Conservation (phyloP, 2,113 vertebrate species). For the Rhinichthys klamathensis region DNA sequence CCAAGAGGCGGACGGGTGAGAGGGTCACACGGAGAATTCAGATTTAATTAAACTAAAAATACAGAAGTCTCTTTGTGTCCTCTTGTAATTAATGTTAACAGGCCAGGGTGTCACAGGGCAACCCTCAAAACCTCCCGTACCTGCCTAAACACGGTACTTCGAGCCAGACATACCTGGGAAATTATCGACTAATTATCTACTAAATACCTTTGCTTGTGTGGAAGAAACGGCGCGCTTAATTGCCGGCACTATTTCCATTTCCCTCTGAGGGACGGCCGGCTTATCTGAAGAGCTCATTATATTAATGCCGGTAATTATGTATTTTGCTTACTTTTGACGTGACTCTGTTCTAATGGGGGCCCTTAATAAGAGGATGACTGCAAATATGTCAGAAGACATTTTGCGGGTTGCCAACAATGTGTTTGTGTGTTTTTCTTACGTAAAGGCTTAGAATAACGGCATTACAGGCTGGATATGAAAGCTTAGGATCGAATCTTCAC, state of each 20-base stretch:
- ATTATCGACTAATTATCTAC: constrained; percentile 88
- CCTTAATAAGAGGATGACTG: constrained; percentile 74
- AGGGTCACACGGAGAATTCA: constrained; percentile 23
- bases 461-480: constrained; percentile 57
- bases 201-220: constrained; percentile 87
- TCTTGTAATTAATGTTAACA: constrained; percentile 69
- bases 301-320: constrained; percentile 88
- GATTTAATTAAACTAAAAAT: constrained; percentile 50
- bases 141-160: constrained; percentile 70
- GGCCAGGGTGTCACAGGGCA: constrained; percentile 73
- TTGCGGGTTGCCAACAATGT: constrained; percentile 24
- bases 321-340: constrained; percentile 74
- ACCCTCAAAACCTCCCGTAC: constrained; percentile 68
- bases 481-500: constrained; percentile 70
- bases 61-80: constrained; percentile 53
- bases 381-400: constrained; percentile 67
- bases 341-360: neutral
- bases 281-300: constrained; percentile 83
- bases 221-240: constrained; percentile 83
- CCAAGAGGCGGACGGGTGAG: neutral
- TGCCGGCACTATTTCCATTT: constrained; percentile 77
- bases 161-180: constrained; percentile 84
- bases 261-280: constrained; percentile 75
- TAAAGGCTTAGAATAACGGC: constrained; percentile 57
- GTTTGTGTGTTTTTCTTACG: constrained; percentile 28